Base-by-base conservation (phyloP, 2,888 invertebrate species). In the Erebia aethiops region DNA sequence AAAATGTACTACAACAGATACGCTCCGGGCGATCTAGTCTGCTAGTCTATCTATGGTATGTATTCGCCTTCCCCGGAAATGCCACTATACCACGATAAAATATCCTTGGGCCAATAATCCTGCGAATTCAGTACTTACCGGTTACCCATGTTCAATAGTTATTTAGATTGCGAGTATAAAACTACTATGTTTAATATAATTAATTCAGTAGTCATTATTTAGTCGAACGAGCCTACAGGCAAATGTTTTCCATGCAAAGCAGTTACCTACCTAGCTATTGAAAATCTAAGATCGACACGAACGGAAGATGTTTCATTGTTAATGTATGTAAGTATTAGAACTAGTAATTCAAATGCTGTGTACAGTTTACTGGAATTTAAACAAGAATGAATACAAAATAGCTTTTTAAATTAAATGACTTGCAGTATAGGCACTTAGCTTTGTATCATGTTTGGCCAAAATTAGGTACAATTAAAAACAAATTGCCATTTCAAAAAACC, bases 141-240 rank as follows among this genome's bases (percentile, higher is more conserved):
- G 70, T 65, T 67, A 67, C 11, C 56, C 18, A 69, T 73, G 62
- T 62, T 58, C 62, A 66, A 54, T 64, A 67, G 69, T 71, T 61
- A 69, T 69, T 60, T 74, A 65, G 67, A 61, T 60, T 56, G 65
- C 67, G 67, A 74, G 68, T 54, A 74, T 73, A 77, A 72, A 72
- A 74, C 71, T 74, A 69, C 46, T 71, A 57, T 72, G 72, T 74
- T 77, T 74, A 78, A 77, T 78, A 77, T 76, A 74, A 77, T 49
- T 62, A 62, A 57, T 76, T 71, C 74, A 71, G 71, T 74, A 68
- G 72, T 62, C 73, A 74, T 73, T 76, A 75, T 75, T 76, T 77
- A 76, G 74, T 74, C 70, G 70, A 74, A 64, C 60, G 57, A 46
- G 75, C 77, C 76, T 75, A 68, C 70, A 74, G 74, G 75, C 76